phyloP scores from a whole-genome alignment of 2,113 vertebrate genomes.

The Neodontobutis hainanensis region DNA sequence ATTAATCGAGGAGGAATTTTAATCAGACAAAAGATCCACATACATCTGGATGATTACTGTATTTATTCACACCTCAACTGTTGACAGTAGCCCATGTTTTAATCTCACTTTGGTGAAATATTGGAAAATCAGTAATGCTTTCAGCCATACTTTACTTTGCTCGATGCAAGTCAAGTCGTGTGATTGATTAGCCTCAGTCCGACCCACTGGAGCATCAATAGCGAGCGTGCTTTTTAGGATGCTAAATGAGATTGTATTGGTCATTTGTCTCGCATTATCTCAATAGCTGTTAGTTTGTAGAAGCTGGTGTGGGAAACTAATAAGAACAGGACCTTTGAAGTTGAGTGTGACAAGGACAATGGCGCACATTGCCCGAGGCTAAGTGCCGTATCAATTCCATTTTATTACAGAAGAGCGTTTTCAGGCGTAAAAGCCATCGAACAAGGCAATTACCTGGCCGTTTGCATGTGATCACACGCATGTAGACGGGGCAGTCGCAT shows the following conservation, averaged over 20 bases:
- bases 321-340: constrained; percentile 16
- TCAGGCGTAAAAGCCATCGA: constrained; percentile 24
- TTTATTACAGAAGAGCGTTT: constrained; percentile 9
- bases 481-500: neutral
- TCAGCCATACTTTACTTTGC: constrained; percentile 32
- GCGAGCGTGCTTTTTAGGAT: constrained; percentile 22
- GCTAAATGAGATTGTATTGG: constrained; percentile 32
- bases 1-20: neutral
- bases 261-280: constrained; percentile 37
- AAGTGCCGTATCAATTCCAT: constrained; percentile 32
- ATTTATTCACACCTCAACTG: constrained; percentile 7
- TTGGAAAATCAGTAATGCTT: constrained; percentile 23
- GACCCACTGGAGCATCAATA: constrained; percentile 14
- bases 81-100: neutral
- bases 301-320: constrained; percentile 6
- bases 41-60: neutral
- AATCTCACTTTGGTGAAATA: constrained; percentile 12
- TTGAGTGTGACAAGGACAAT: constrained; percentile 27
- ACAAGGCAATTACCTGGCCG: constrained; percentile 45
- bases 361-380: constrained; percentile 1
- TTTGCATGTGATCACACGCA: constrained; percentile 34
- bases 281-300: neutral
- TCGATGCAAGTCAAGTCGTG: constrained; percentile 44
- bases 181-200: constrained; percentile 41
- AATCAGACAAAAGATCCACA: neutral